These are phyloP conservation scores for Ypsolopha sequella DNA, from an alignment of 2,888 invertebrate species.

Conservation along the genomic window DNA sequence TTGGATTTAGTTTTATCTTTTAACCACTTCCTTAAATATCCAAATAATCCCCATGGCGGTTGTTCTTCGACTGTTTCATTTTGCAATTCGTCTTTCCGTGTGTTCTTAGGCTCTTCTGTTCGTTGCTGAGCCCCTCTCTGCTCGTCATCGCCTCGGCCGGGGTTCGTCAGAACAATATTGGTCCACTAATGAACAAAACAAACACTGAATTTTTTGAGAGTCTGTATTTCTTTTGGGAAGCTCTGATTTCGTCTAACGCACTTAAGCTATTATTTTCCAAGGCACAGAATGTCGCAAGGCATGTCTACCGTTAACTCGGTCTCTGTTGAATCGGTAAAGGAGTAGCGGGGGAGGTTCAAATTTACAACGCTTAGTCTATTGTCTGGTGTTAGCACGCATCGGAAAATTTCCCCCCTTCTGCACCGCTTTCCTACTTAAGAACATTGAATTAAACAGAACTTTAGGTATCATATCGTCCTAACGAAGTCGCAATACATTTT, in stretches of 20 bases:
- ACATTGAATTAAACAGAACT: no score
- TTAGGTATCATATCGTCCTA: no score
- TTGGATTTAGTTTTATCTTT: conserved; percentile 19
- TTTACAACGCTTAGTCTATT: background rate
- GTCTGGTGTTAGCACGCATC: background rate
- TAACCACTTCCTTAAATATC: conserved; percentile 38
- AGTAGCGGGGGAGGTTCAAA: background rate
- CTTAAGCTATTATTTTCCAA: conserved; percentile 16
- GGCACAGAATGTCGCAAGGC: no score
- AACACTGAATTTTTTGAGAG: conserved; percentile 61
- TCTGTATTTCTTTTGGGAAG: conserved; percentile 13
- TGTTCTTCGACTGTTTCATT: conserved; percentile 18
- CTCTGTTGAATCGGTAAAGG: background rate
- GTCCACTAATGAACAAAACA: conserved; percentile 62
- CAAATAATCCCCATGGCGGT: conserved; percentile 25
- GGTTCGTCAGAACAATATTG: conserved; percentile 26
- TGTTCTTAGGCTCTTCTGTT: conserved; percentile 9
- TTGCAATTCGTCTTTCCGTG: conserved; percentile 5
- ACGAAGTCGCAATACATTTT: no score
- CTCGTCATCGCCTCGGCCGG: conserved; percentile 7
- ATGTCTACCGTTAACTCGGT: background rate
- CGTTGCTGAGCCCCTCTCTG: conserved; percentile 8
- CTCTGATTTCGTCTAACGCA: conserved; percentile 67
- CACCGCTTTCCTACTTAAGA: no score
- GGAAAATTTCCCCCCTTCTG: no score